Conservation (phyloP, 1,140 invertebrate species). For the Drosophila guanche region DNA sequence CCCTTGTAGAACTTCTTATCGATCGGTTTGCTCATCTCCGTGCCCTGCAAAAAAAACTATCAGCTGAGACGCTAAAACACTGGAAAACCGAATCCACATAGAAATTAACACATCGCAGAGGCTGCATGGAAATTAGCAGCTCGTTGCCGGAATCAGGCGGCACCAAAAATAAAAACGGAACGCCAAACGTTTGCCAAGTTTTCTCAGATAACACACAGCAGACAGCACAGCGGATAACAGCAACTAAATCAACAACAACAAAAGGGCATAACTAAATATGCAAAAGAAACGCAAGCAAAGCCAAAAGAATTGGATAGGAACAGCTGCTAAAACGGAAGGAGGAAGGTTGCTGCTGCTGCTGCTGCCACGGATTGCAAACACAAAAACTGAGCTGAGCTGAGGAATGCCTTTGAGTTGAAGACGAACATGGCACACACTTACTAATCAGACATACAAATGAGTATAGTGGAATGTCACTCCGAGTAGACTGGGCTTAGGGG, state of each 20-base stretch:
- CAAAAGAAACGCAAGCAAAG: slow-evolving; percentile 45
- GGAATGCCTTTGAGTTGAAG: neutral
- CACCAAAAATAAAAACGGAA: too few relatives aligned
- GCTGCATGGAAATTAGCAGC: slow-evolving; percentile 59
- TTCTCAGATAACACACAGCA: slow-evolving; percentile 12
- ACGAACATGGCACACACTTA: slow-evolving; percentile 17
- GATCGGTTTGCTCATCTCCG: slow-evolving; percentile 97
- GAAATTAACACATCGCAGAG: slow-evolving; percentile 52
- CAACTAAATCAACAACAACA: slow-evolving; percentile 17
- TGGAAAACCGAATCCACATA: slow-evolving; percentile 3
- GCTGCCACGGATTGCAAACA: slow-evolving; percentile 5
- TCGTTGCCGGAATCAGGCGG: slow-evolving; percentile 55
- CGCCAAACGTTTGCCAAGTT: slow-evolving; percentile 20
- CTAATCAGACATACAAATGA: neutral
- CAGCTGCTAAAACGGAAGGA: slow-evolving; percentile 38
- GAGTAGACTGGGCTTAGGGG: too few relatives aligned
- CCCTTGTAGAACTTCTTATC: slow-evolving; percentile 99
- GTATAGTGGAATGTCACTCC: too few relatives aligned
- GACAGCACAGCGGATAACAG: neutral
- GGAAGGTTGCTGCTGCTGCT: neutral
- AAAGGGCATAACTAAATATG: slow-evolving; percentile 38
- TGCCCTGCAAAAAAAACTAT: slow-evolving; percentile 86
- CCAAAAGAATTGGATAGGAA: slow-evolving; percentile 50
- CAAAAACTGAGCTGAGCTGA: neutral
- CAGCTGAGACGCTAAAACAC: too few relatives aligned